Evolutionary conservation across 2,888 invertebrate genomes (phyloP), one percentile per base, ranked within the genome.

Genomic region (Aethes cnicana): DNA sequence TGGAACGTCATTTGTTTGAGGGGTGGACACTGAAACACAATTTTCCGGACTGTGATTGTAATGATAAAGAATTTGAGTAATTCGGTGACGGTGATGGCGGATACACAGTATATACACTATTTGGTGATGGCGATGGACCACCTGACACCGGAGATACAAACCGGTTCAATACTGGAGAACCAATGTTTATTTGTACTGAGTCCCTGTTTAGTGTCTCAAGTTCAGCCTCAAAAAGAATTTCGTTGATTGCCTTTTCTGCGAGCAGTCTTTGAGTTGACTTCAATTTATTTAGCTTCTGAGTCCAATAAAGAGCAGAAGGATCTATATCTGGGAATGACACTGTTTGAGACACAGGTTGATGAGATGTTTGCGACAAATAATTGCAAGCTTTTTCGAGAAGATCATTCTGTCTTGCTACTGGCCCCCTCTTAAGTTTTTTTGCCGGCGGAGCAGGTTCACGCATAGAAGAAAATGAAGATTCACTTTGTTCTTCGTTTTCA

Each of bases 231-330:
- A 62, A 60, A 6, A 66, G 33, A 4, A 66, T 43, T 39, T 66
- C 66, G 23, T 66, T 64, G 4, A 65, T 66, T 1, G 66, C 64
- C 39, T 64, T 66, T 36, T 66, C 57, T 4, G 64, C 66, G 9
- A 54, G 57, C 12, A 65, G 23, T 35, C 61, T 58, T 47, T 66
- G 66, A 9, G 55, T 53, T 6, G 57, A 50, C n/a, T 41, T 39
- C n/a, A 65, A 37, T 28, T 47, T 39, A n/a, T 58, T 44, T 9
- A 67, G 25, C 16, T 54, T 64, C 25, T 62, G 53, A 2, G 58
- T 43, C 66, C 65, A 66, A 12, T 20, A 3, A 20, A 20, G 6
- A 4, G 20, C 20, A n/a, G n/a, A n/a, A n/a, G n/a, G n/a, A n/a
- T n/a, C n/a, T n/a, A n/a, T n/a, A n/a, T n/a, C n/a, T n/a, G n/a